Evolutionary conservation across 1,140 invertebrate species (phyloP).

Genomic region (Grapholita molesta): DNA sequence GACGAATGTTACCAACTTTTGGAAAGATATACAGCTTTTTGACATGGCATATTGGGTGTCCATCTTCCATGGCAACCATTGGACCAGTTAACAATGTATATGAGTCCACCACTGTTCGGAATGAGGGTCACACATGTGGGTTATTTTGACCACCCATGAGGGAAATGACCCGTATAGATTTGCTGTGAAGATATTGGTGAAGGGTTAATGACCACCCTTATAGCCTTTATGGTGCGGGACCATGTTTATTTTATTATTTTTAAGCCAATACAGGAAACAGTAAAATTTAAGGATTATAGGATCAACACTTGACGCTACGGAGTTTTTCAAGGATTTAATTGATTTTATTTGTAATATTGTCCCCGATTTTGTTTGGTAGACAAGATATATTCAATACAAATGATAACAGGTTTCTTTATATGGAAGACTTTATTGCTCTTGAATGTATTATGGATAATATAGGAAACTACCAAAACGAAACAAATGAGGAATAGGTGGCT

Average conservation of each 20-base stretch:
- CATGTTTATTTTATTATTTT: background rate
- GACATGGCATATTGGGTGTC: background rate
- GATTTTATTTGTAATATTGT: too few species aligned
- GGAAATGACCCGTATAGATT: background rate
- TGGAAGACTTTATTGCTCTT: too few species aligned
- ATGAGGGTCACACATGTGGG: background rate
- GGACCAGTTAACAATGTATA: background rate
- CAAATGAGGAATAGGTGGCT: background rate
- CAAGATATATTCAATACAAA: too few species aligned
- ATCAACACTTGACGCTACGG: too few species aligned
- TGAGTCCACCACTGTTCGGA: background rate
- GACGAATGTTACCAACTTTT: background rate
- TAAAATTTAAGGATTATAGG: background rate
- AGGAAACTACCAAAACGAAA: too few species aligned
- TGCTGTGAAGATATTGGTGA: background rate
- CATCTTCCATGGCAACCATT: background rate
- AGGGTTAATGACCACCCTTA: background rate
- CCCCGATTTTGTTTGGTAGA: too few species aligned
- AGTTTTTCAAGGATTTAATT: too few species aligned
- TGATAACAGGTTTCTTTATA: too few species aligned
- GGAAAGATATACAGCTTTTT: background rate
- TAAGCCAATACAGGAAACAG: background rate
- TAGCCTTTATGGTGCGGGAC: background rate
- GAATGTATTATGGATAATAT: too few species aligned
- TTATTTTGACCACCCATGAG: background rate